These are phyloP conservation scores for Melangyna quadrimaculata DNA, from an alignment of 2,888 invertebrate genomes.

Conservation along the genomic window DNA sequence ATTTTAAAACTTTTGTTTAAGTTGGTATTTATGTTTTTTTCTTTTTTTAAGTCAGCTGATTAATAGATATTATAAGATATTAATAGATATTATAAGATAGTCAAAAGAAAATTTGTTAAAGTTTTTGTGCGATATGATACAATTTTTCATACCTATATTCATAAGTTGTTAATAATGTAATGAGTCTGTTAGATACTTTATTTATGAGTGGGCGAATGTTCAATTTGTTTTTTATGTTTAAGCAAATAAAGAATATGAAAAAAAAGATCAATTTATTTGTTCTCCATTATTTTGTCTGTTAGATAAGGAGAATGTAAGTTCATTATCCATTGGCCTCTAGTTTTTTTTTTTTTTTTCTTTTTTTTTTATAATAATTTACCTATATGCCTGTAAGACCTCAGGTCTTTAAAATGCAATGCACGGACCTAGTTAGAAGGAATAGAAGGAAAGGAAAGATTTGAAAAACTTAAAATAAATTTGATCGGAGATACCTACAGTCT, in stretches of 20 bases:
- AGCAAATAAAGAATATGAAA: conserved; percentile 15
- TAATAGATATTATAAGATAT: conserved; percentile 34
- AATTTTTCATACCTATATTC: not conserved
- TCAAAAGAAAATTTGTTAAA: conserved; percentile 11
- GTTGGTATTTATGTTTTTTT: conserved; percentile 45
- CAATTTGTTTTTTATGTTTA: conserved; percentile 23
- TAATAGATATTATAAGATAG: conserved; percentile 27
- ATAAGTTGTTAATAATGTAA: conserved; percentile 27
- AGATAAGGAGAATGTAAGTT: too few species aligned
- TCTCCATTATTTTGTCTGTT: too few species aligned
- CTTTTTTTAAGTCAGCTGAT: conserved; percentile 11
- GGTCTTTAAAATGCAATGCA: too few species aligned
- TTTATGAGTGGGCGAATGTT: conserved; percentile 25
- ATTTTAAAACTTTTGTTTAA: not conserved
- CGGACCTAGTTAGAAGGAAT: too few species aligned
- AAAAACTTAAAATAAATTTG: too few species aligned
- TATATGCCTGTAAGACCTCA: too few species aligned
- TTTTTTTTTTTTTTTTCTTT: too few species aligned
- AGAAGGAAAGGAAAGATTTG: too few species aligned
- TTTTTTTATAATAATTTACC: too few species aligned
- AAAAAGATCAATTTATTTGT: too few species aligned
- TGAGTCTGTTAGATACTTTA: conserved; percentile 41
- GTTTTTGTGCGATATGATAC: conserved; percentile 11
- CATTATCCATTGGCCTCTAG: too few species aligned
- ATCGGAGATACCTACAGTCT: too few species aligned